Conservation (phyloP, 35 echinoderm and acorn worm species). For the Strongylocentrotus purpuratus region DNA sequence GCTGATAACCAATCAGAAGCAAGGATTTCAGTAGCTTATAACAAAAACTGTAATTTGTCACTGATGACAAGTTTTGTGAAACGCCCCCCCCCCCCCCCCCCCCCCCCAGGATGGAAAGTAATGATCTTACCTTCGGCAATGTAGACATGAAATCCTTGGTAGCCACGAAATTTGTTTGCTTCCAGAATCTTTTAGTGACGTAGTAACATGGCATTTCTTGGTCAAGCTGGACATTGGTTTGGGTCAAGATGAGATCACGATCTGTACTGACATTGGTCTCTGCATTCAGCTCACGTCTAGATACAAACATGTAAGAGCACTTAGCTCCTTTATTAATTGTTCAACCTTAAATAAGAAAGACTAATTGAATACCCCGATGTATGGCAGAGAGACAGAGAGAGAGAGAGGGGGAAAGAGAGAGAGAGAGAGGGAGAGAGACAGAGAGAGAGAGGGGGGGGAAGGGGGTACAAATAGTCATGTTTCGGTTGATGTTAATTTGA, state of each 20-base stretch:
- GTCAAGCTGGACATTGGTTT: slow-evolving; percentile 7
- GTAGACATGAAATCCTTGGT: slow-evolving; percentile 2
- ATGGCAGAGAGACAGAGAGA: no score
- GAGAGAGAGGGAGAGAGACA: no score
- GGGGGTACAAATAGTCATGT: no score
- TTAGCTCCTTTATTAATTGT: background rate
- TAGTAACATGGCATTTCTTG: background rate
- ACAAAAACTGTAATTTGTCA: no score
- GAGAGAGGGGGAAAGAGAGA: no score
- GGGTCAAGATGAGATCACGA: slow-evolving; percentile 16
- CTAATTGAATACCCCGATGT: background rate
- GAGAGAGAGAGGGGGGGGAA: no score
- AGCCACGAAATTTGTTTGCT: background rate
- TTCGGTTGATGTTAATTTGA: no score
- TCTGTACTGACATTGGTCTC: slow-evolving; percentile 19
- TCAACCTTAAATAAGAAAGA: background rate
- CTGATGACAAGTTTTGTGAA: no score
- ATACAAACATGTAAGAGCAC: background rate
- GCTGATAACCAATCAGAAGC: no score
- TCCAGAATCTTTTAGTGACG: background rate
- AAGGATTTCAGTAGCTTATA: no score
- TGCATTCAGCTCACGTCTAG: slow-evolving; percentile 12
- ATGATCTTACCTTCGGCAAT: slow-evolving; percentile 22
- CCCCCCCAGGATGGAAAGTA: background rate
- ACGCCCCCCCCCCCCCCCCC: no score